These are phyloP conservation scores for Phaetusa simplex DNA, from an alignment of 2,113 vertebrate species.

Conservation along the genomic window DNA sequence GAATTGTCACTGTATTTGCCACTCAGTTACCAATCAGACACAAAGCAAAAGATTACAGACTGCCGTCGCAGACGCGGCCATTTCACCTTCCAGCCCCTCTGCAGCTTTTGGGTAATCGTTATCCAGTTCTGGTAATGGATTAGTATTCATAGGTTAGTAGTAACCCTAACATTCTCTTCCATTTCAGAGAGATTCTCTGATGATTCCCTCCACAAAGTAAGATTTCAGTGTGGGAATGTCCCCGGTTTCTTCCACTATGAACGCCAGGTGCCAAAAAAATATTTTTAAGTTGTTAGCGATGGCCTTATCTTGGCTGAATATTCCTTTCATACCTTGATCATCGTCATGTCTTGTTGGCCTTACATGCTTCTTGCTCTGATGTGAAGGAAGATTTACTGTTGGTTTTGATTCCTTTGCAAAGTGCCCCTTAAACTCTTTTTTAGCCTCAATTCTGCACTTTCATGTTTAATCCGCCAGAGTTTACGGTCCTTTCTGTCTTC, in stretches of 20 bases:
- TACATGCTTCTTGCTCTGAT: background rate
- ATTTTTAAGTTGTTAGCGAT: background rate
- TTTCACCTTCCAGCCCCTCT: background rate
- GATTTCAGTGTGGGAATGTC: background rate
- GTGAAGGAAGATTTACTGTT: background rate
- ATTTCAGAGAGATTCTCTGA: background rate
- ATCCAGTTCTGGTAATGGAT: rapidly evolving
- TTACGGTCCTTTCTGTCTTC: background rate
- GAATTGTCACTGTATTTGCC: background rate
- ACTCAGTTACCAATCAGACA: no score
- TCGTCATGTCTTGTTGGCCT: background rate
- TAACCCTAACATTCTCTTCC: background rate
- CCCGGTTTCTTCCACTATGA: background rate
- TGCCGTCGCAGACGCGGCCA: no score
- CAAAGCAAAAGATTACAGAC: background rate
- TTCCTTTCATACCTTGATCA: background rate
- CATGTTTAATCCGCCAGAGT: background rate
- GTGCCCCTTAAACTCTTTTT: background rate
- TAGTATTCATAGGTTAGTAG: background rate
- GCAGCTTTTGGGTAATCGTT: rapidly evolving
- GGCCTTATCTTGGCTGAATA: background rate
- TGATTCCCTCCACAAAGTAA: background rate
- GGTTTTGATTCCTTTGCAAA: background rate
- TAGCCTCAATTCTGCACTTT: background rate
- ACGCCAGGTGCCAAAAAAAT: background rate